Conservation (phyloP, 2,888 invertebrate species). For the Nephrotoma flavescens region DNA sequence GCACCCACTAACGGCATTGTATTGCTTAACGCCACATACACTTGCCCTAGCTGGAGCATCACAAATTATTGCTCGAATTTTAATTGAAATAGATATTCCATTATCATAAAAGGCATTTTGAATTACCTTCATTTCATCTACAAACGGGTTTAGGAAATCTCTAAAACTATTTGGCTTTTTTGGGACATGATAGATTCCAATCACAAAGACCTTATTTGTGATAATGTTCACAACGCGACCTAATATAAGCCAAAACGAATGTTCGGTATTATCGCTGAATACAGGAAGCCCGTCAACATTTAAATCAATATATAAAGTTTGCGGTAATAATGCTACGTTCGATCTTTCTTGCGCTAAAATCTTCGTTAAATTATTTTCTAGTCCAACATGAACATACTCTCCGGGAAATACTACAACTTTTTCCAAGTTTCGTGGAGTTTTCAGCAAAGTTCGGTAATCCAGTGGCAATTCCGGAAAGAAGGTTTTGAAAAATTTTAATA, state of each 20-base stretch:
- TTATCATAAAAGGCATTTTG: not conserved
- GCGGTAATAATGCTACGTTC: too few relatives aligned
- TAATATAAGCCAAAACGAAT: not conserved
- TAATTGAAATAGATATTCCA: not conserved
- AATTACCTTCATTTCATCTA: not conserved
- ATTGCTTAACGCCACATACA: not conserved
- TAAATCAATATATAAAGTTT: too few relatives aligned
- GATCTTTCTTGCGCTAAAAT: too few relatives aligned
- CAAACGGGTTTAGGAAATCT: not conserved
- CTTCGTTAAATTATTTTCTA: not conserved
- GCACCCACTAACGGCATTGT: not conserved
- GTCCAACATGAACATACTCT: not conserved
- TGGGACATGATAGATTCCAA: not conserved
- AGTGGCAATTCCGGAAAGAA: not conserved
- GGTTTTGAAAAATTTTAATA: not conserved
- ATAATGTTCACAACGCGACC: not conserved
- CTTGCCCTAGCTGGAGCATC: not conserved
- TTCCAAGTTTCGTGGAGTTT: not conserved
- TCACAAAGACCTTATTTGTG: not conserved
- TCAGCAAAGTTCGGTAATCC: not conserved
- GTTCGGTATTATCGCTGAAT: not conserved
- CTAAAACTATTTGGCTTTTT: not conserved
- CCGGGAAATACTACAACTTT: not conserved
- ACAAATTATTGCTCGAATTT: not conserved
- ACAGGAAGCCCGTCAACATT: not conserved